Conservation (phyloP, 2,888 invertebrate species). For the Taenaris catops region DNA sequence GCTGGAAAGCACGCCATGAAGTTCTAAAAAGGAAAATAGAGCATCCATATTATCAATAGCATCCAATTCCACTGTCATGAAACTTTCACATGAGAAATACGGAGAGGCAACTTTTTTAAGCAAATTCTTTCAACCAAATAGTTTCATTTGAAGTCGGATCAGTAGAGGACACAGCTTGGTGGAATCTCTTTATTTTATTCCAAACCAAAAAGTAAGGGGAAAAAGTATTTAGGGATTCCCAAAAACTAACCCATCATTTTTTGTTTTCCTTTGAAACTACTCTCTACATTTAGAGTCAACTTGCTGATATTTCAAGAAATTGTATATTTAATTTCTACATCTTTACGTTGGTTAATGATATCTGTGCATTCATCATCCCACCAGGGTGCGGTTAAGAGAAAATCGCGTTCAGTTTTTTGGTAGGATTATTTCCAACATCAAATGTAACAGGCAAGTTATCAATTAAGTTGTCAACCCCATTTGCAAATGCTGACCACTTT, state of each 20-base stretch:
- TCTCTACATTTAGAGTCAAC: too few species aligned
- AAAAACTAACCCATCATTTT: background rate
- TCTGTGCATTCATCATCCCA: background rate
- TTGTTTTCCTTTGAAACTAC: background rate
- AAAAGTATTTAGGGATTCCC: background rate
- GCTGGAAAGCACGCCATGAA: slow-evolving; percentile 1
- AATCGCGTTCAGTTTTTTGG: background rate
- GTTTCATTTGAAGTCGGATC: background rate
- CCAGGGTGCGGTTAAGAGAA: background rate
- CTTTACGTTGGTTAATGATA: background rate
- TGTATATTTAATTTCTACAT: too few species aligned
- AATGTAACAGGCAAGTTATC: background rate
- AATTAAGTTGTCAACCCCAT: background rate
- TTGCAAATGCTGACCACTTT: slow-evolving; percentile 9
- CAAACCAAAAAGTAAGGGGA: background rate
- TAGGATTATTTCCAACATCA: background rate
- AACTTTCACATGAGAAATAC: background rate
- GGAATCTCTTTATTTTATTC: too few species aligned
- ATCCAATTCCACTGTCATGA: too few species aligned
- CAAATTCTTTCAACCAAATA: slow-evolving; percentile 4
- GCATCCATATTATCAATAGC: background rate
- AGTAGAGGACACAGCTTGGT: background rate
- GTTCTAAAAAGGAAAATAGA: slow-evolving; percentile 17
- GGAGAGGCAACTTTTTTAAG: slow-evolving; percentile 5
- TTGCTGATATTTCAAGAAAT: too few species aligned